Evolutionary conservation across 2,113 vertebrate species (phyloP).

Genomic region (Cinclus mexicanus): DNA sequence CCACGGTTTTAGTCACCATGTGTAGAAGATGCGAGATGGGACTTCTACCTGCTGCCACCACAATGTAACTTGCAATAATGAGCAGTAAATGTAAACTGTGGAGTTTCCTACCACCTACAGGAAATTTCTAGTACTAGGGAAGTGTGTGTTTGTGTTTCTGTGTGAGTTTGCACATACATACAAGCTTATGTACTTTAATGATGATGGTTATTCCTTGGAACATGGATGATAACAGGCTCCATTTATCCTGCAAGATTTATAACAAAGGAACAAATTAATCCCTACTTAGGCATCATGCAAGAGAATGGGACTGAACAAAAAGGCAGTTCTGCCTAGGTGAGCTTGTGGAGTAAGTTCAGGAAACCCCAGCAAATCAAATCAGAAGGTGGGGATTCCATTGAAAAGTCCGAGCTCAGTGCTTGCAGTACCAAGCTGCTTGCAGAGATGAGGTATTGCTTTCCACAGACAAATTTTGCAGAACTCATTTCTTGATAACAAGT

Average conservation of each 20-base stretch:
- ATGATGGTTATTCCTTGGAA: background rate
- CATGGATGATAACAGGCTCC: background rate
- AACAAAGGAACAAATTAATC: background rate
- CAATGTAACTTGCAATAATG: background rate
- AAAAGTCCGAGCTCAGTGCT: background rate
- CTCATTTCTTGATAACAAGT: background rate
- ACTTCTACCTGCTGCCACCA: background rate
- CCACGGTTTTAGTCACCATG: fast-evolving
- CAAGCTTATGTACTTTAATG: background rate
- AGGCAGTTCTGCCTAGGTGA: background rate
- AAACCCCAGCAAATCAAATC: background rate
- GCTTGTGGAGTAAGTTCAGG: background rate
- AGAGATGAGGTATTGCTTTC: background rate
- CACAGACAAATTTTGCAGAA: background rate
- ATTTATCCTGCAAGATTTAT: background rate
- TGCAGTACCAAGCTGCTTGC: background rate
- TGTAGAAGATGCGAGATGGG: background rate
- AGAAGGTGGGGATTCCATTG: background rate
- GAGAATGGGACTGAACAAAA: background rate
- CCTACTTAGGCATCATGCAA: background rate
- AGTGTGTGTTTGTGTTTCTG: background rate
- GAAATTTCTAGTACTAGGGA: background rate
- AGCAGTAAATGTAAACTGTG: background rate
- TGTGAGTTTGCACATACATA: fast-evolving
- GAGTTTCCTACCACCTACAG: background rate